These are phyloP conservation scores for Nasua narica DNA, from an alignment of 2,797 vertebrate species.

Conservation along the genomic window DNA sequence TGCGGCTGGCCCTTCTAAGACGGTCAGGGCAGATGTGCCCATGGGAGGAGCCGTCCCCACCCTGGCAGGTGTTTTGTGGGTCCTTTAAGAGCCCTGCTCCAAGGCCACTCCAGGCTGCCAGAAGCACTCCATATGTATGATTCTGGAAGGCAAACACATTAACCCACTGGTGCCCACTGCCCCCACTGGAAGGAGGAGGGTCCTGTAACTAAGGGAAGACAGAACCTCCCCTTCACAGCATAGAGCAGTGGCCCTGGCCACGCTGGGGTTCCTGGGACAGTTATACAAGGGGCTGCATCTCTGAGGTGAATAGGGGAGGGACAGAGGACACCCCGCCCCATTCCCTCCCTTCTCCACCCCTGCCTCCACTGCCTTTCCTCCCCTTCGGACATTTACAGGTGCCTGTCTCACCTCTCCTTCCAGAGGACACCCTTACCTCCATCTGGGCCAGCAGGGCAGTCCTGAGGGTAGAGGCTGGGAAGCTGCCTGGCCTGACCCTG, in stretches of 20 bases:
- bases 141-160: background rate
- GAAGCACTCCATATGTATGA: background rate
- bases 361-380: background rate
- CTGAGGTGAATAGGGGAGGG: background rate
- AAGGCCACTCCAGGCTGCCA: background rate
- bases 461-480: background rate
- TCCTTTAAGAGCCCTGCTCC: background rate
- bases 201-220: background rate
- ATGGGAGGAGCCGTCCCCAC: background rate
- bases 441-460: slow-evolving; percentile 12
- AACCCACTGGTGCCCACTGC: background rate
- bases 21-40: background rate
- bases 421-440: slow-evolving; percentile 62
- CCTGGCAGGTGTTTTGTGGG: background rate
- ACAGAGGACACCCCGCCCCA: background rate
- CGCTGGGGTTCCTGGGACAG: background rate
- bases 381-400: slow-evolving; percentile 71
- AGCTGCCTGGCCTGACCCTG: background rate
- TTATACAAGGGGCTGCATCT: background rate
- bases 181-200: background rate
- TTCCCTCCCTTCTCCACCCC: background rate
- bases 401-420: slow-evolving; percentile 56
- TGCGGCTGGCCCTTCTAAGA: background rate
- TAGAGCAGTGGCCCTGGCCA: background rate
- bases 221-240: background rate